Conservation (phyloP, 2,888 invertebrate genomes). For the Anaspis maculata region DNA sequence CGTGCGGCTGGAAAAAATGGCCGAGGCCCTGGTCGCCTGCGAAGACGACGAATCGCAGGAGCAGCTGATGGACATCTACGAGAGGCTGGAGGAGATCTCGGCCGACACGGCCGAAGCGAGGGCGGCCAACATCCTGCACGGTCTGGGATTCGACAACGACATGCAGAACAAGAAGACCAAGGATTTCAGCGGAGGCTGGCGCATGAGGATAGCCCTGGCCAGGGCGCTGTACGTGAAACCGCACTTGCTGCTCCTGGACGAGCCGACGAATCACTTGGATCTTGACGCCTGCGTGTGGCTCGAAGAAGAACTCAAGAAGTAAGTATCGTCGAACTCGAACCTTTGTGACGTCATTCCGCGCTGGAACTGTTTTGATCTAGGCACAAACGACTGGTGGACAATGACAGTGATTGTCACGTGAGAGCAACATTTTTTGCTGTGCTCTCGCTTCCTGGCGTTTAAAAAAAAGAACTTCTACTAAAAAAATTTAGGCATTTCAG, state of each 20-base stretch:
- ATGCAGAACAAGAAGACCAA: slow-evolving; percentile 83
- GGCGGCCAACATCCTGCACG: slow-evolving; percentile 91
- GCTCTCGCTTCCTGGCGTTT: too few species aligned
- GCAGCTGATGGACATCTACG: slow-evolving; percentile 95
- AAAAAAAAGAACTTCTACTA: too few species aligned
- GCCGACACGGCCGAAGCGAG: slow-evolving; percentile 92
- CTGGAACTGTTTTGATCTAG: too few species aligned
- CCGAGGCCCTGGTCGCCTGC: slow-evolving; percentile 79
- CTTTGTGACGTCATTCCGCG: too few species aligned
- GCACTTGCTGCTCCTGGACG: slow-evolving; percentile 89
- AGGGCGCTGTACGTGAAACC: slow-evolving; percentile 97
- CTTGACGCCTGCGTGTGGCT: slow-evolving; percentile 99
- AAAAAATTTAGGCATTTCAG: too few species aligned
- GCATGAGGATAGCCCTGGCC: slow-evolving; percentile 97
- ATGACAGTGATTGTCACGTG: too few species aligned
- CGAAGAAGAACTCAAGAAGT: slow-evolving; percentile 92
- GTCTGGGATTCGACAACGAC: slow-evolving; percentile 84
- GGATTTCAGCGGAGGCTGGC: slow-evolving; percentile 92
- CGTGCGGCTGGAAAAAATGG: slow-evolving; percentile 80
- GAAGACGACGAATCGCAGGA: slow-evolving; percentile 92
- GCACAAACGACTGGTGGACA: too few species aligned
- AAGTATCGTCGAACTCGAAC: slow-evolving; percentile 32
- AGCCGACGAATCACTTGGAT: slow-evolving; percentile 93
- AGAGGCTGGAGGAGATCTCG: slow-evolving; percentile 92
- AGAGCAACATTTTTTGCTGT: too few species aligned